phyloP scores from a whole-genome alignment of 2,888 invertebrate genomes.

The Germaria angustata region DNA sequence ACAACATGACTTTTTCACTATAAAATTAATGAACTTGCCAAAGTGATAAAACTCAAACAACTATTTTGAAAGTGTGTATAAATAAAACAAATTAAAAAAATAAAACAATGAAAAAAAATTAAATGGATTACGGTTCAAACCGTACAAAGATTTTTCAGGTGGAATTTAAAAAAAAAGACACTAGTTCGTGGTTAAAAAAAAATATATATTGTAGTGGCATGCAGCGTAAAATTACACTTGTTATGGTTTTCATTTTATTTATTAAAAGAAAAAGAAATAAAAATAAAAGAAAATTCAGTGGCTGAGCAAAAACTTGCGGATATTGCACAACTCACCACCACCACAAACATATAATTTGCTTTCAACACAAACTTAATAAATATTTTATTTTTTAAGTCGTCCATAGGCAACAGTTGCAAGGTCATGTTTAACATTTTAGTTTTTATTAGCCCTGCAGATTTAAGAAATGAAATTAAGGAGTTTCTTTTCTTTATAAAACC shows the following conservation, averaged over 20 bases:
- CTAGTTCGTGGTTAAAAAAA: conserved; percentile 15
- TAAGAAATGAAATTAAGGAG: not conserved
- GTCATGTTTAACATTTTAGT: conserved; percentile 38
- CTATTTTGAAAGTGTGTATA: not conserved
- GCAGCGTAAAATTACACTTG: conserved; percentile 52
- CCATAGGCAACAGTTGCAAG: conserved; percentile 13
- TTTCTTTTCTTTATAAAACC: conserved; percentile 33
- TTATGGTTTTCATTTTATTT: conserved; percentile 60
- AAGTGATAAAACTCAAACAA: not conserved
- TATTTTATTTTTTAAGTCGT: not conserved
- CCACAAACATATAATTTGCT: conserved; percentile 49
- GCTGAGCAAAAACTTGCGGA: conserved; percentile 52
- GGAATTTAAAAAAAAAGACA: conserved; percentile 51
- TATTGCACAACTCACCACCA: conserved; percentile 56
- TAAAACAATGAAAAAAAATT: conserved; percentile 23
- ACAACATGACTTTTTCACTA: not conserved
- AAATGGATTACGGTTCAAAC: conserved; percentile 24
- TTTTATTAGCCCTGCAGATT: conserved; percentile 30
- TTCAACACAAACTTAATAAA: conserved; percentile 46
- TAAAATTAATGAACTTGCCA: conserved; percentile 57
- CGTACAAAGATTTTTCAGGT: conserved; percentile 31
- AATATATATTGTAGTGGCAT: conserved; percentile 18
- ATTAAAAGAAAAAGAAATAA: not conserved
- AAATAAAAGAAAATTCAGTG: not conserved
- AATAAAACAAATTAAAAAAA: not conserved